Base-by-base conservation (phyloP, 2,113 vertebrate species). In the Otocyon megalotis region DNA sequence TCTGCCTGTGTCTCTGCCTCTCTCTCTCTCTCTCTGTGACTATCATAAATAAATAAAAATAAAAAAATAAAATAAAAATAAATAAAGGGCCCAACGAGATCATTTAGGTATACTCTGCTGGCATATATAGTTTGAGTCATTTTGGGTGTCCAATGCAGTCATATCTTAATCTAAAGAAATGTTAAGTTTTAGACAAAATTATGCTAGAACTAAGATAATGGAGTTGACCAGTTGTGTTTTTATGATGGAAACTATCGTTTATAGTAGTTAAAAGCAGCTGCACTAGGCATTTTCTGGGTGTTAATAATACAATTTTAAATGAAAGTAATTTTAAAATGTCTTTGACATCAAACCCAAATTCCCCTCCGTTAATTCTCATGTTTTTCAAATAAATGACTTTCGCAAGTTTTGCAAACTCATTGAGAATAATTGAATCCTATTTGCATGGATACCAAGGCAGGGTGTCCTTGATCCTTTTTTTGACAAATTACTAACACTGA, bases 361-460 rank as follows among this genome's bases (percentile, higher is more conserved):
- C 28, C 35, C 48, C 13, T 67, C 30, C 12, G 32, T 67, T 95
- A 43, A 84, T 87, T 63, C 81, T 97, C 65, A 85, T 67, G 86
- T 65, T 95, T 94, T 58, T 95, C n/a, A 98, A 54, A 32, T 96
- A 76, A 96, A 53, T 91, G 19, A 54, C 3, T 96, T 88, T 71
- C 16, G 37, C 79, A 83, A 98, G 48, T 69, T 71, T 95, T 86
- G 6, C 56, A 67, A 93, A 97, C 85, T 88, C 2, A 80, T 54
- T 79, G 26, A 28, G 26, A 54, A 60, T 92, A 88, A 24, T 35
- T 48, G 28, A 96, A 58, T 82, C 5, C 32, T 97, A 24, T 80
- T 97, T 97, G 63, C 32, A 88, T 69, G 8, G 24, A 74, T 84
- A 76, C 65, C 19, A 87, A 97, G 96, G 28, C 86, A 94, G 20